These are phyloP conservation scores for Liopterus haemorrhoidalis DNA, from an alignment of 2,888 invertebrate species.

Conservation along the genomic window DNA sequence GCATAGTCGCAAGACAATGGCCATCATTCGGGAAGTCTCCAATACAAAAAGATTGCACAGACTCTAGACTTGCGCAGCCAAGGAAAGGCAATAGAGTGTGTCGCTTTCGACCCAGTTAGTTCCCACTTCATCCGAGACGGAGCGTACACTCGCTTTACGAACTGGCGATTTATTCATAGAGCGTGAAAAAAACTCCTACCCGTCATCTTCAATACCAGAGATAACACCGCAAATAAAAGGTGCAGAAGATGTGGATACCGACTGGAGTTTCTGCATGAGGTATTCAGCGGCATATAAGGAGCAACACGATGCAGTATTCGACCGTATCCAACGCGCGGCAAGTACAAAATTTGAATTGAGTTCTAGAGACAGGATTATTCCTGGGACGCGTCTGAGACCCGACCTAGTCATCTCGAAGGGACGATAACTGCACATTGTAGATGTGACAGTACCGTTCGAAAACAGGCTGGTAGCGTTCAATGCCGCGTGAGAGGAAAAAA, in stretches of 20 bases:
- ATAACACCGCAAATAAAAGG: no score
- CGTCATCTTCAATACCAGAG: no score
- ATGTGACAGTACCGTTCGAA: slow-evolving; percentile 38
- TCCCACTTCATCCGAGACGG: no score
- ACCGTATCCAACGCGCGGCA: slow-evolving; percentile 27
- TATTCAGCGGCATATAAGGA: slow-evolving; percentile 35
- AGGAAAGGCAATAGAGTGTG: not conserved
- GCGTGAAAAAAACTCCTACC: no score
- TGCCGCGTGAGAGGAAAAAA: slow-evolving; percentile 31
- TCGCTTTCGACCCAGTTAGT: slow-evolving; percentile 8
- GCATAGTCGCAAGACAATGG: not conserved
- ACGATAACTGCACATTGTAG: slow-evolving; percentile 31
- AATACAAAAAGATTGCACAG: not conserved
- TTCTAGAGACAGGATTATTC: slow-evolving; percentile 24
- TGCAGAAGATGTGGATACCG: slow-evolving; percentile 34
- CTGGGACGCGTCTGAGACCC: slow-evolving; percentile 27
- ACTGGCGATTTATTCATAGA: no score
- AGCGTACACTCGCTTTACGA: no score
- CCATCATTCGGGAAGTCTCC: not conserved
- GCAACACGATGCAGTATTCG: slow-evolving; percentile 32
- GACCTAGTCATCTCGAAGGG: slow-evolving; percentile 32
- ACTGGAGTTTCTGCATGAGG: slow-evolving; percentile 36
- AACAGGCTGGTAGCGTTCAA: slow-evolving; percentile 31
- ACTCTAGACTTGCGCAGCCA: not conserved
- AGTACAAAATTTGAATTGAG: slow-evolving; percentile 12